Evolutionary conservation across 2,797 vertebrate genomes (phyloP), one percentile per base, ranked within the genome.

Genomic region (Pangasius sanitwongsei): DNA sequence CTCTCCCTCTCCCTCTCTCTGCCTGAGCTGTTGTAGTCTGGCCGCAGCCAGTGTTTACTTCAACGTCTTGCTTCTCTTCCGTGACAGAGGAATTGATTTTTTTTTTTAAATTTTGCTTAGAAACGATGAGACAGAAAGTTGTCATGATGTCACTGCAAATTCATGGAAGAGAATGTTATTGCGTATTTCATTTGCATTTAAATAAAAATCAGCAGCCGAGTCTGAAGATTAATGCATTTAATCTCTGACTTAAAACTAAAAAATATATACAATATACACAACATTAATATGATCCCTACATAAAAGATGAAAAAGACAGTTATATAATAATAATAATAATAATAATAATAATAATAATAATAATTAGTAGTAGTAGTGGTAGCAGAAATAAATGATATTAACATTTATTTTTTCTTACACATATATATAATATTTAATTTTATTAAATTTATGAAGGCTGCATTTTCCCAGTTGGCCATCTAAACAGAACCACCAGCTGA

Each of bases 11-110:
- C 92, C 92, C 74, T 70, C 72, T 93, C 95, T 34, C 83, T 20
- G 6, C 34, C 93, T 94, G 90, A 90, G 91, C 94, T 94, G 93
- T 93, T 92, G 94, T 93, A 92, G 93, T 94, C 92, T 92, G 94
- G 94, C 92, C 86, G 94, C 94, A 95, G 95, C 94, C 95, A 95
- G 92, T 95, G 95, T 96, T 96, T 96, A 95, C 95, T 95, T 94
- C 92, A 92, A 94, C 94, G 94, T 92, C 93, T 90, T 94, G 93
- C 93, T 94, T 96, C 94, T 95, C 93, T 92, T 94, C 94, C 93
- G 92, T 95, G 94, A 95, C 93, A 93, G 90, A 93, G 92, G 94
- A 95, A 96, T 94, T 94, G 93, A 96, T 95, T 95, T 94, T 95
- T 95, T 95, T 83, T 70, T 95, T 41, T 41, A 5, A 94, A 94